Conservation (phyloP, 2,797 vertebrate genomes). For the Rallus crepitans region DNA sequence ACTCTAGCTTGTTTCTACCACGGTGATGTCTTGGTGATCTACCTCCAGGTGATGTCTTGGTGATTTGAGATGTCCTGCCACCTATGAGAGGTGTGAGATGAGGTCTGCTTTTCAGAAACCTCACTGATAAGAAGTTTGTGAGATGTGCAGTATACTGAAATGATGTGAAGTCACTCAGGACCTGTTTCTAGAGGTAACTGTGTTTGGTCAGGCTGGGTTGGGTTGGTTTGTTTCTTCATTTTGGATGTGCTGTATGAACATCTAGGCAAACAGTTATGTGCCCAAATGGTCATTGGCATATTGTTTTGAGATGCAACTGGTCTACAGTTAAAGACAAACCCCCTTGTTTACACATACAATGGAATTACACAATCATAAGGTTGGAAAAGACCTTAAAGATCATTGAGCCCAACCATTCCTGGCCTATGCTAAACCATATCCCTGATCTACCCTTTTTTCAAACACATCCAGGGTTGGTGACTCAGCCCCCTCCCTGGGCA, state of each 20-base stretch:
- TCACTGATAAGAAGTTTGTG: not conserved
- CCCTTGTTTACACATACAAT: not conserved
- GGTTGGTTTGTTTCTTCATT: not conserved
- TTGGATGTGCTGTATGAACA: not conserved
- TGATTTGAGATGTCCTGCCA: not conserved
- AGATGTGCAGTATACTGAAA: not conserved
- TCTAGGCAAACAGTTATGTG: not conserved
- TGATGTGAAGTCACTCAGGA: not conserved
- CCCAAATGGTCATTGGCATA: not conserved
- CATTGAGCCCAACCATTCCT: no score
- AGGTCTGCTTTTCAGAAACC: not conserved
- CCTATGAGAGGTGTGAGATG: not conserved
- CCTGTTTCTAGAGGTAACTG: not conserved
- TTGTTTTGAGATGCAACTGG: not conserved
- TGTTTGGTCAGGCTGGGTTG: not conserved
- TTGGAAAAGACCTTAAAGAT: no score
- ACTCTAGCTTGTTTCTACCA: accelerated
- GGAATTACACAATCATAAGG: no score
- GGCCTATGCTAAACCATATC: no score
- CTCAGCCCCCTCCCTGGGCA: no score
- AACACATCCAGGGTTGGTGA: no score
- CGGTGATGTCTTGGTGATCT: not conserved
- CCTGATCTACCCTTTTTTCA: no score
- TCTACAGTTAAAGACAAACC: not conserved
- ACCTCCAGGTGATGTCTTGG: not conserved